Conservation (phyloP, 1,140 invertebrate species). For the Drosophila ercepeae region DNA sequence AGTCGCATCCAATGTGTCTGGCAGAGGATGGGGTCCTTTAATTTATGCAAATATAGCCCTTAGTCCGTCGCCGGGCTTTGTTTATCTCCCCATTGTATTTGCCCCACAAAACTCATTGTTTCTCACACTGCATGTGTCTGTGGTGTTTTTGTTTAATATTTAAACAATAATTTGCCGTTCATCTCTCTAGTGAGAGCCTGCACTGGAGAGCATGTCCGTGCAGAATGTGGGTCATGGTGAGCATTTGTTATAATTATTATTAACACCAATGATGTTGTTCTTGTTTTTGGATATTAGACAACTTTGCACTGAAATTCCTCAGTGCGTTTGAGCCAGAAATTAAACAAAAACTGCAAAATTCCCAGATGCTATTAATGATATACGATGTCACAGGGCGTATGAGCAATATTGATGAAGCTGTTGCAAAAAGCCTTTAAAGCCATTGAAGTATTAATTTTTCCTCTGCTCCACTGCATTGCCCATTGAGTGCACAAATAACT, state of each 20-base stretch:
- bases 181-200: constrained; percentile 19
- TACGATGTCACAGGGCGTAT: not conserved
- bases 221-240: constrained; percentile 40
- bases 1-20: constrained; percentile 1
- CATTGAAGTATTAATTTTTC: constrained; percentile 31
- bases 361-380: not conserved
- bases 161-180: constrained; percentile 42
- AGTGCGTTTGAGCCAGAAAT: constrained; percentile 2
- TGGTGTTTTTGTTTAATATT: constrained; percentile 50
- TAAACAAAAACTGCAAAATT: not conserved
- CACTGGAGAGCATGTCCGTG: constrained; percentile 27
- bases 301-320: constrained; percentile 27
- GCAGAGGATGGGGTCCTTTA: constrained; percentile 4
- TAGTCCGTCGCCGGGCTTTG: constrained; percentile 23
- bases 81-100: constrained; percentile 30
- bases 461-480: constrained; percentile 11
- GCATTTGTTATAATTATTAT: constrained; percentile 47
- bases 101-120: constrained; percentile 39
- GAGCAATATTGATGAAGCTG: constrained; percentile 1
- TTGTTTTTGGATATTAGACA: constrained; percentile 27
- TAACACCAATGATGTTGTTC: constrained; percentile 14
- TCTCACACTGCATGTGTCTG: not conserved
- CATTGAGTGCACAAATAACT: constrained; percentile 40
- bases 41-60: constrained; percentile 51
- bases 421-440: constrained; percentile 5